These are phyloP conservation scores for Caenorhabditis elegans DNA, from an alignment of 1,140 invertebrate species.

Conservation along the genomic window DNA sequence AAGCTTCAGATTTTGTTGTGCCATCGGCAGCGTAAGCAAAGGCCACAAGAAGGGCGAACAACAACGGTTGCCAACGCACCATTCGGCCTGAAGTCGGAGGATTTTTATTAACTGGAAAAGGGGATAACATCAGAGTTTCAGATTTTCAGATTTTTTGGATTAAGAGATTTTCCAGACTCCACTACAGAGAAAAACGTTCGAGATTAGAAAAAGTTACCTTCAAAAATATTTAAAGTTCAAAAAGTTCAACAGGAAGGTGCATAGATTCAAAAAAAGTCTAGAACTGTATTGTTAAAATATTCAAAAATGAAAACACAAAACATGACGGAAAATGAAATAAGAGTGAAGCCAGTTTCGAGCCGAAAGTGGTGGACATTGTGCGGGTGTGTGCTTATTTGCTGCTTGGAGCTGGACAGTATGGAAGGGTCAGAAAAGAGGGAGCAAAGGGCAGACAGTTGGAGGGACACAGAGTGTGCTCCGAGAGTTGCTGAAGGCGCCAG, in stretches of 20 bases:
- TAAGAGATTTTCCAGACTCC: no score
- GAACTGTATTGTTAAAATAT: no score
- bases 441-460: conserved; percentile 13
- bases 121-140: no score
- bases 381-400: conserved; percentile 22
- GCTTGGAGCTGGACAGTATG: conserved; percentile 28
- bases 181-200: no score
- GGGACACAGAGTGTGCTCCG: neutral
- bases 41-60: conserved; percentile 27
- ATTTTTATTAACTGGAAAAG: no score
- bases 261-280: no score
- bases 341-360: conserved; percentile 28
- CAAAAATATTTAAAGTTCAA: no score
- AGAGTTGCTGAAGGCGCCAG: neutral
- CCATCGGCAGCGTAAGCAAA: neutral
- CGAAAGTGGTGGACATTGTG: conserved; percentile 16
- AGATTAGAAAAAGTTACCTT: no score
- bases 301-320: neutral
- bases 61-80: conserved; percentile 24
- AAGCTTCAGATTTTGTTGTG: neutral
- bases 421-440: neutral
- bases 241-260: no score
- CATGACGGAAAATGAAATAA: conserved; percentile 23
- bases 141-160: no score
- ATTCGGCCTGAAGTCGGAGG: neutral